phyloP scores from a whole-genome alignment of 2,888 invertebrate species.

The Leucophora obtusa region DNA sequence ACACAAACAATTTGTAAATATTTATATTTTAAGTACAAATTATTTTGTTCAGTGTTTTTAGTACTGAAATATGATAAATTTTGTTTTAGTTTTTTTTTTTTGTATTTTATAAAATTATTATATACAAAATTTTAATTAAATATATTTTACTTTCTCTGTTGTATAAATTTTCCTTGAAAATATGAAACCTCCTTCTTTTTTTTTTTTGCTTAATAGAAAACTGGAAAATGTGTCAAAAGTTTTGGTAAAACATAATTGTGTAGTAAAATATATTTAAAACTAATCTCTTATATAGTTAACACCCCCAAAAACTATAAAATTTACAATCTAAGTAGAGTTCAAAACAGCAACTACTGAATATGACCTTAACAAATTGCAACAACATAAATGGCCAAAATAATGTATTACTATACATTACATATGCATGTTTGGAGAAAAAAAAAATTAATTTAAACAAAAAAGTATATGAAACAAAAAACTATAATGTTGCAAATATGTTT shows the following conservation, averaged over 20 bases:
- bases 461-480: background rate
- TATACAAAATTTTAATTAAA: constrained; percentile 17
- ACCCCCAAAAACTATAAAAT: constrained; percentile 40
- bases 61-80: constrained; percentile 4
- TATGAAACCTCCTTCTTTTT: constrained; percentile 35
- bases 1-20: too few species aligned
- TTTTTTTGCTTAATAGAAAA: background rate
- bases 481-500: constrained; percentile 17
- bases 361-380: background rate
- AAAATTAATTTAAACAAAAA: constrained; percentile 16
- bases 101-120: background rate
- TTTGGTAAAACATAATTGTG: constrained; percentile 51
- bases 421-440: background rate
- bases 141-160: constrained; percentile 22
- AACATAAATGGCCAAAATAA: background rate
- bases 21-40: too few species aligned
- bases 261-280: constrained; percentile 59
- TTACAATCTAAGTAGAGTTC: constrained; percentile 1
- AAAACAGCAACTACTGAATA: background rate
- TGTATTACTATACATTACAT: constrained; percentile 1
- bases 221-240: constrained; percentile 57
- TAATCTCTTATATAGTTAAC: constrained; percentile 53
- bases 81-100: too few species aligned
- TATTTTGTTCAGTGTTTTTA: too few species aligned
- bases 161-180: constrained; percentile 14